These are phyloP conservation scores for Podocnemis expansa DNA, from an alignment of 2,113 vertebrate species.

Conservation along the genomic window DNA sequence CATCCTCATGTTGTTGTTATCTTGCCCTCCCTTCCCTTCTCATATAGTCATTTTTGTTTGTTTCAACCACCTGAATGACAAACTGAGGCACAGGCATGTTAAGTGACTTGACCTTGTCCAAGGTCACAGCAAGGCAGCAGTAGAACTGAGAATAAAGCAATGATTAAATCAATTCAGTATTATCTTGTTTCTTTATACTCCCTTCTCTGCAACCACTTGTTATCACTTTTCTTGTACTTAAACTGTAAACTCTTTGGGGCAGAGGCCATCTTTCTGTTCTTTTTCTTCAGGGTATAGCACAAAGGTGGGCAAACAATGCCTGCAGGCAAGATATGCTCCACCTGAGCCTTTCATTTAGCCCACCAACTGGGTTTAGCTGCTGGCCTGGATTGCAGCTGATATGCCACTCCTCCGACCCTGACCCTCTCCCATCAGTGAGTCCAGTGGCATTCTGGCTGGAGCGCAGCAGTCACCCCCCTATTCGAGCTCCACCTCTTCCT, in stretches of 20 bases:
- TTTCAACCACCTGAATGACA: no score
- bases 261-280: neutral
- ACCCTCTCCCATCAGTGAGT: no score
- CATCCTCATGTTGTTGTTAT: neutral
- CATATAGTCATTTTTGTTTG: no score
- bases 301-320: no score
- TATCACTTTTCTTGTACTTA: neutral
- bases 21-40: neutral
- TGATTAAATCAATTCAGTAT: neutral
- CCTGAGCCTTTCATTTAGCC: no score
- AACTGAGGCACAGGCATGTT: neutral
- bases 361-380: no score
- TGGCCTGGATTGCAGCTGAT: no score
- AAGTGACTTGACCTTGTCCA: neutral
- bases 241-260: neutral
- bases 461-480: no score
- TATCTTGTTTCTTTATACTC: neutral
- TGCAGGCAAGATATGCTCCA: no score
- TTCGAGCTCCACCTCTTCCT: no score
- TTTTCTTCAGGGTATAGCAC: neutral
- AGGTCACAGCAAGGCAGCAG: neutral
- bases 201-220: neutral
- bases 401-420: no score
- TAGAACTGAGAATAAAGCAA: neutral
- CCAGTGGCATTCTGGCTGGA: no score